Percentiles rank a stretch among this genome's conserved stretches.
These are phyloP conservation scores for Bubo scandiacus DNA, from an alignment of 2,113 vertebrate species.

Conservation along the genomic window DNA sequence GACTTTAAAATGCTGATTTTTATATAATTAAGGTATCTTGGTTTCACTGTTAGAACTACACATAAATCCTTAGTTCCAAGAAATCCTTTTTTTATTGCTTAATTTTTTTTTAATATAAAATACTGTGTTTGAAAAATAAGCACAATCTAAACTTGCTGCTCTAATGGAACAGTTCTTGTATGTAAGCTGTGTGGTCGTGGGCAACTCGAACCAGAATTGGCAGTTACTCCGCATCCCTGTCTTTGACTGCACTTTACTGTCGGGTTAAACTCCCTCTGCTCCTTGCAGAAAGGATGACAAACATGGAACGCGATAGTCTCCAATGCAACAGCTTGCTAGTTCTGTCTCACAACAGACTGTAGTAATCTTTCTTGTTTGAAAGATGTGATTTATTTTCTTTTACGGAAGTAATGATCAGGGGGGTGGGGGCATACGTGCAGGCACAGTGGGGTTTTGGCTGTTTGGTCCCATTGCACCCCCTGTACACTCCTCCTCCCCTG, in stretches of 20 bases:
- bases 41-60: not conserved
- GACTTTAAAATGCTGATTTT: not conserved
- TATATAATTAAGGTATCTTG: not conserved
- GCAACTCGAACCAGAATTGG: rapidly evolving
- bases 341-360: not conserved
- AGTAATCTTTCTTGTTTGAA: not conserved
- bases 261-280: not conserved
- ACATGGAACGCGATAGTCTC: not conserved
- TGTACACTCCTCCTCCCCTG: not conserved
- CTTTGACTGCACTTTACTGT: not conserved
- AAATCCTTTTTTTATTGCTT: not conserved
- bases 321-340: not conserved
- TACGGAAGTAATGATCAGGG: not conserved
- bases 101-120: not conserved
- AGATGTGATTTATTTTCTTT: not conserved
- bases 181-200: not conserved
- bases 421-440: rapidly evolving
- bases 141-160: not conserved
- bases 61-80: not conserved
- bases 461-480: not conserved
- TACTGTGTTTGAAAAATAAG: not conserved
- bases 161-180: not conserved
- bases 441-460: not conserved
- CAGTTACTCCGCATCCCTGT: not conserved
- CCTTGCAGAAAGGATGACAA: not conserved